Conservation (phyloP, 35 echinoderm and acorn worm genomes). For the Hemicentrotus pulcherrimus region DNA sequence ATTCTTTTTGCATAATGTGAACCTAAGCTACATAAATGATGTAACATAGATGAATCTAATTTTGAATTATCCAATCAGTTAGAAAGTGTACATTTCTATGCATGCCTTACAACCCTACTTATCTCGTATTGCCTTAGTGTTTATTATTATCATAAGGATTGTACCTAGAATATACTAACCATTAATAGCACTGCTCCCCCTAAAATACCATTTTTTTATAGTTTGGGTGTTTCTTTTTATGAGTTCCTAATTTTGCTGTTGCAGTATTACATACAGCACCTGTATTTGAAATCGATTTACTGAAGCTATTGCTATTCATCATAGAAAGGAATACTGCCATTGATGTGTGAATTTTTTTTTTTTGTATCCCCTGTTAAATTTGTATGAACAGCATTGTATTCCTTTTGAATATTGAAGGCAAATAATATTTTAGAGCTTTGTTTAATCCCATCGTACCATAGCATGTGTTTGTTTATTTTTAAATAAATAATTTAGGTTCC, state of each 20-base stretch:
- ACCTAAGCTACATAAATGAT: no score
- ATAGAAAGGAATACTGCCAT: background rate
- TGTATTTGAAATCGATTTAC: background rate
- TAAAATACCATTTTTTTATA: background rate
- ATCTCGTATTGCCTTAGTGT: no score
- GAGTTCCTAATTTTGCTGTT: background rate
- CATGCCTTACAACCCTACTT: no score
- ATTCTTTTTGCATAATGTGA: no score
- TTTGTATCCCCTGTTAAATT: background rate
- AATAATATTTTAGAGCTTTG: background rate
- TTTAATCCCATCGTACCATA: background rate
- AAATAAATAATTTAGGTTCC: no score
- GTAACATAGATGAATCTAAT: no score
- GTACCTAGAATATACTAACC: background rate
- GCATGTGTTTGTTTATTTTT: no score
- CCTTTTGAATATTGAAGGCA: background rate
- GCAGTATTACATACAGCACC: background rate
- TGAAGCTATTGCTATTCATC: background rate
- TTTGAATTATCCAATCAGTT: no score
- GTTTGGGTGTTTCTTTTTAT: background rate
- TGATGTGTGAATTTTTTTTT: background rate
- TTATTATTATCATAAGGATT: no score
- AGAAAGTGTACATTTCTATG: no score
- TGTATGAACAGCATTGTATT: background rate
- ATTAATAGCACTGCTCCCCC: background rate